A percentile compares a stretch with the other conserved stretches of the same genome.
Conservation (phyloP, 2,113 vertebrate species). For the Brachypodius melanocephalos region DNA sequence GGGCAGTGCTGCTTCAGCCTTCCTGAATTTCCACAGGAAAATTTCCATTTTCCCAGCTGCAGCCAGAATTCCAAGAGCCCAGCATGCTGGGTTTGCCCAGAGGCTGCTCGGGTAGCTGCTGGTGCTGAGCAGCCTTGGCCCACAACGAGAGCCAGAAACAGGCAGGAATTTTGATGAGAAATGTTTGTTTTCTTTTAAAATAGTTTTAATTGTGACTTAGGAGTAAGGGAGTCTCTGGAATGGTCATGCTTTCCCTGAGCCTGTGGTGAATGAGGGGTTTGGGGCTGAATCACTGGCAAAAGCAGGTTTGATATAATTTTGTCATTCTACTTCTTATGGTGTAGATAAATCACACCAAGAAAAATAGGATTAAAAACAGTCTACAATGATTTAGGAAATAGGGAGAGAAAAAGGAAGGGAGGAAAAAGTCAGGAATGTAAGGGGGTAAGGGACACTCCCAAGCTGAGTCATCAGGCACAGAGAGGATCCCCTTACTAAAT, state of each 20-base stretch:
- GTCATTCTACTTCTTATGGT: background rate
- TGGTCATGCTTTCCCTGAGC: background rate
- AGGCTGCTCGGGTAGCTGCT: background rate
- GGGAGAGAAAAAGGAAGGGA: background rate
- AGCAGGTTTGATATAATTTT: background rate
- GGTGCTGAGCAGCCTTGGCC: background rate
- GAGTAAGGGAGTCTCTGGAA: background rate
- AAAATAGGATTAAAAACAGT: background rate
- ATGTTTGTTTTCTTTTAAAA: slow-evolving; percentile 34
- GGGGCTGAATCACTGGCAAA: background rate
- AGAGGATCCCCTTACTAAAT: background rate
- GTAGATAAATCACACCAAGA: background rate
- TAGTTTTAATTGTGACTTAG: slow-evolving; percentile 7
- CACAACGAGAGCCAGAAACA: background rate
- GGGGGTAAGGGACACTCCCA: background rate
- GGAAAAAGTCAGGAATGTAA: background rate
- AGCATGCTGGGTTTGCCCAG: background rate
- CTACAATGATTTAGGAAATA: background rate
- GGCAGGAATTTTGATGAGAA: background rate
- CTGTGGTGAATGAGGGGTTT: background rate
- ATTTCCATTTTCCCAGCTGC: background rate
- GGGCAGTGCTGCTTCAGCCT: background rate
- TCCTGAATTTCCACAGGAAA: background rate
- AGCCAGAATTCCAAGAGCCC: rapidly evolving
- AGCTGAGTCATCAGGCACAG: background rate